phyloP scores from a whole-genome alignment of 1,140 invertebrate genomes.

The Rhopalosiphum padi region DNA sequence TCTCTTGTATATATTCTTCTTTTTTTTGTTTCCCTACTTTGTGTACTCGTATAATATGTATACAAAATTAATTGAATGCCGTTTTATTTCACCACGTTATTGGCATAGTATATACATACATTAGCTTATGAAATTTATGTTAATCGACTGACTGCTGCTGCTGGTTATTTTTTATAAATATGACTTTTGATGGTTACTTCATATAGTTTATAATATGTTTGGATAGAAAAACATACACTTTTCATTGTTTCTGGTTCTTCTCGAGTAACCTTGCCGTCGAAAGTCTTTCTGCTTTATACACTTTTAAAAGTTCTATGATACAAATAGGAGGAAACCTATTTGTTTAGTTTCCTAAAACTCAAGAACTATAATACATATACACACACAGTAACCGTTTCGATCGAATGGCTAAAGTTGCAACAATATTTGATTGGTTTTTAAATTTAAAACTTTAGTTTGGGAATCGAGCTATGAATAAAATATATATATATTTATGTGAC shows the following conservation, averaged over 20 bases:
- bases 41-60: background rate
- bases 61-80: background rate
- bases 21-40: background rate
- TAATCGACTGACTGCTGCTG: background rate
- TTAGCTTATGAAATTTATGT: conserved; percentile 54
- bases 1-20: background rate
- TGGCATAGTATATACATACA: background rate
- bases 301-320: background rate
- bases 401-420: background rate
- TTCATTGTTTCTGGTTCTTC: background rate
- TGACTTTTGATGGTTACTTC: background rate
- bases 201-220: background rate
- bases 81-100: background rate
- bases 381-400: background rate
- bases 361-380: background rate
- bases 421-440: conserved; percentile 17
- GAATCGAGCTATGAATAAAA: background rate
- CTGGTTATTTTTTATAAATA: background rate
- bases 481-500: background rate
- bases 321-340: conserved; percentile 29
- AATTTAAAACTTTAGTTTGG: background rate
- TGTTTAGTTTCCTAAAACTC: conserved; percentile 27
- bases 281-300: conserved; percentile 8
- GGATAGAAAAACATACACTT: background rate
- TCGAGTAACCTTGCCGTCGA: background rate